Conservation (phyloP, 2,797 vertebrate species). For the Peromyscus aztecus region DNA sequence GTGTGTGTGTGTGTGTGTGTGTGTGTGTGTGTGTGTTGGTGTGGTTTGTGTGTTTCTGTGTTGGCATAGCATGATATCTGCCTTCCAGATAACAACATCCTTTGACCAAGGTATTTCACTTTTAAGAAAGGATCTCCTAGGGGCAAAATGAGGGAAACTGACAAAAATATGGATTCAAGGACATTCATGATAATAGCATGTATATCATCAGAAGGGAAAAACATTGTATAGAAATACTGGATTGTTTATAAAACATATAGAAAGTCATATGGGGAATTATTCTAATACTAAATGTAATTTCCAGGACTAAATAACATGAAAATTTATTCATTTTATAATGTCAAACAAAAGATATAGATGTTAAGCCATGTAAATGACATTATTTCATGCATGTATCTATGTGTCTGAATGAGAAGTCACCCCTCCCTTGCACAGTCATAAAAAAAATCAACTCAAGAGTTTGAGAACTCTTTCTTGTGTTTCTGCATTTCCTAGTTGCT, state of each 20-base stretch:
- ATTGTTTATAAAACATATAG: background rate
- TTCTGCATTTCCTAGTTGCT: background rate
- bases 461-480: background rate
- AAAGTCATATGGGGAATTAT: background rate
- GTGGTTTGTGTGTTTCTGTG: background rate
- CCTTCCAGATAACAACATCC: background rate
- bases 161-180: background rate
- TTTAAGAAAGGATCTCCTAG: background rate
- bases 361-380: background rate
- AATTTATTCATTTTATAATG: background rate
- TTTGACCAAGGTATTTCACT: background rate
- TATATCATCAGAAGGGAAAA: background rate
- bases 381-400: background rate
- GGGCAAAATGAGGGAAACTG: too few species aligned
- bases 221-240: conserved; percentile 18
- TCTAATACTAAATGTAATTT: background rate
- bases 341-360: background rate
- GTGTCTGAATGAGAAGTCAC: background rate
- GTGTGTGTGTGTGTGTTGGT: background rate
- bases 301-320: background rate
- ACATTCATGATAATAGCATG: background rate
- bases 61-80: background rate
- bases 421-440: background rate
- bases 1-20: background rate
- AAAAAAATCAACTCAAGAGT: background rate